Evolutionary conservation across 1,140 invertebrate genomes (phyloP).

Genomic region (Trachymyrmex cornetzi): DNA sequence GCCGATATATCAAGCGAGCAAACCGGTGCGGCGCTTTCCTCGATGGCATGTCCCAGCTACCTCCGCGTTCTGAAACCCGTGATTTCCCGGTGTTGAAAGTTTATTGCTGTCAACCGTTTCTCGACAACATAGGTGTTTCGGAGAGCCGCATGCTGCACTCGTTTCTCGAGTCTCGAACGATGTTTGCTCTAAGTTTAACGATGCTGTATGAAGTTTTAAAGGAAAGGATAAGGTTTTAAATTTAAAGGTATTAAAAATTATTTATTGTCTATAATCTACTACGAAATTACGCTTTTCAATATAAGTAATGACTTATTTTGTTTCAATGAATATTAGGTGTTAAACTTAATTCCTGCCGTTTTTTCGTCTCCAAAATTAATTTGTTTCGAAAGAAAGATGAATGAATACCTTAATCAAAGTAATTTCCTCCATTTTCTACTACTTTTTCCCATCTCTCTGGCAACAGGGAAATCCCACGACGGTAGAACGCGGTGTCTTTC

Average conservation of each 20-base stretch:
- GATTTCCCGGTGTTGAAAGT: slow-evolving; percentile 52
- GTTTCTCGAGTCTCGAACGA: neutral
- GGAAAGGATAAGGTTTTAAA: neutral
- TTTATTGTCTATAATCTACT: neutral
- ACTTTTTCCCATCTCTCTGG: no score
- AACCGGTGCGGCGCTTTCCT: slow-evolving; percentile 50
- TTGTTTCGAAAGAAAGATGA: no score
- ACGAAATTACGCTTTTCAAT: neutral
- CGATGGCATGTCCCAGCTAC: neutral
- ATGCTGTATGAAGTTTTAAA: neutral
- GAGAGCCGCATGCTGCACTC: neutral
- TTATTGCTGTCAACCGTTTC: slow-evolving; percentile 43
- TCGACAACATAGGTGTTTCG: slow-evolving; percentile 1
- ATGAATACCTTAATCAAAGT: no score
- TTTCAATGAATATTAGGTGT: no score
- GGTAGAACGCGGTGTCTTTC: no score
- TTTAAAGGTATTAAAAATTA: neutral
- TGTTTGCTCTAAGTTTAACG: slow-evolving; percentile 12
- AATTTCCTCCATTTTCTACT: no score
- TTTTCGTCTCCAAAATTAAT: no score
- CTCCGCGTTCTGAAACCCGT: slow-evolving; percentile 24
- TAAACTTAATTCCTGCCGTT: no score
- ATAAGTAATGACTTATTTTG: slow-evolving; percentile 1
- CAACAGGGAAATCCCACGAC: no score
- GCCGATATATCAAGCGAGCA: slow-evolving; percentile 59